phyloP scores from a whole-genome alignment of 2,113 vertebrate species.

The Corythoichthys haematopterus region DNA sequence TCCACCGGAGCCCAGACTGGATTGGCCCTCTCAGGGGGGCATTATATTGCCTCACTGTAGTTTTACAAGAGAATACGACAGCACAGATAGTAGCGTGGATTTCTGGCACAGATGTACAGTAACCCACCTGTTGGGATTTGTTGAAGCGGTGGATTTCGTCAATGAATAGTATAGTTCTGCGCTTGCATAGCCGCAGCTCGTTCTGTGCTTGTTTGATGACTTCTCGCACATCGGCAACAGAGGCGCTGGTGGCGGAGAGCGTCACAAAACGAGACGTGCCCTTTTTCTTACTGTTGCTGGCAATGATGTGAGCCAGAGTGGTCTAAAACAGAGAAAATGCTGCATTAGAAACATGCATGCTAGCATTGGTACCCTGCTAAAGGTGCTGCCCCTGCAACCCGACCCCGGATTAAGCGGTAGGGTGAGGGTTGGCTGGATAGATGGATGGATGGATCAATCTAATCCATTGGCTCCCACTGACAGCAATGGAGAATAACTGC shows the following conservation, averaged over 20 bases:
- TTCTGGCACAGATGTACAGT: not conserved
- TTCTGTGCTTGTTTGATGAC: constrained; percentile 95
- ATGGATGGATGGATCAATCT: no score
- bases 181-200: constrained; percentile 89
- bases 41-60: not conserved
- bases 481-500: no score
- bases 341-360: not conserved
- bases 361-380: not conserved
- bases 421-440: no score
- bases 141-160: constrained; percentile 99
- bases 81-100: not conserved
- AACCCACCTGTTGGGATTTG: constrained; percentile 90
- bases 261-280: constrained; percentile 82
- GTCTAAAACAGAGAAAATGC: constrained; percentile 75
- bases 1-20: no score
- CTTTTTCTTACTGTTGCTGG: constrained; percentile 82
- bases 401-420: no score
- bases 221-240: constrained; percentile 85
- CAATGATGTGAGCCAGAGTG: constrained; percentile 91
- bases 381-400: no score
- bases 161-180: constrained; percentile 94
- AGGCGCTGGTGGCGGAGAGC: constrained; percentile 86
- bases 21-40: not conserved
- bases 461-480: no score
- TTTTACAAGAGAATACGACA: not conserved